These are phyloP conservation scores for Actinia tenebrosa DNA, from an alignment of 64 coral and sea anemone genomes.

Conservation along the genomic window DNA sequence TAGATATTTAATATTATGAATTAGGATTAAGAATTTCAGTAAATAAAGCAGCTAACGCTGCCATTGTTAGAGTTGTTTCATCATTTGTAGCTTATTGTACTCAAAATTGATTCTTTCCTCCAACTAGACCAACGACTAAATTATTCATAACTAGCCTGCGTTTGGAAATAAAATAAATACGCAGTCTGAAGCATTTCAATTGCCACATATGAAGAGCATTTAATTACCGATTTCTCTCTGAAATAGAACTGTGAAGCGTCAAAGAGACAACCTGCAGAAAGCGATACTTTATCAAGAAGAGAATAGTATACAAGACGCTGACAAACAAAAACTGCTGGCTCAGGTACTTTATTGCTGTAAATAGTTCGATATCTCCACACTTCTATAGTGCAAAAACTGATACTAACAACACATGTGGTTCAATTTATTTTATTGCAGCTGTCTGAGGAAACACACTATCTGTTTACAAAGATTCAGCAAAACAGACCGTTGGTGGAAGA, in stretches of 20 bases:
- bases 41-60: too few relatives aligned
- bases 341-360: not conserved
- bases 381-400: not conserved
- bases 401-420: not conserved
- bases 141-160: too few relatives aligned
- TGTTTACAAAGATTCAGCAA: conserved; percentile 26
- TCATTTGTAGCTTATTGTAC: too few relatives aligned
- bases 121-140: too few relatives aligned
- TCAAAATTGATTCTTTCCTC: too few relatives aligned
- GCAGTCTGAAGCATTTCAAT: not conserved
- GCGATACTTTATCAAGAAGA: not conserved
- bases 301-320: not conserved
- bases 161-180: too few relatives aligned
- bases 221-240: not conserved
- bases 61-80: too few relatives aligned
- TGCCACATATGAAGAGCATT: too few relatives aligned
- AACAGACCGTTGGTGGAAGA: conserved; percentile 36
- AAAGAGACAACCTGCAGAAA: not conserved
- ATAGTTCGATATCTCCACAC: too few relatives aligned
- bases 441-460: conserved; percentile 10
- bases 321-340: conserved; percentile 1
- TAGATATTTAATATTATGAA: too few relatives aligned
- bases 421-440: conserved; percentile 27
- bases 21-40: too few relatives aligned
- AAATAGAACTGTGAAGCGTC: not conserved